Conservation (phyloP, 2,113 vertebrate species). For the Glareola pratincola region DNA sequence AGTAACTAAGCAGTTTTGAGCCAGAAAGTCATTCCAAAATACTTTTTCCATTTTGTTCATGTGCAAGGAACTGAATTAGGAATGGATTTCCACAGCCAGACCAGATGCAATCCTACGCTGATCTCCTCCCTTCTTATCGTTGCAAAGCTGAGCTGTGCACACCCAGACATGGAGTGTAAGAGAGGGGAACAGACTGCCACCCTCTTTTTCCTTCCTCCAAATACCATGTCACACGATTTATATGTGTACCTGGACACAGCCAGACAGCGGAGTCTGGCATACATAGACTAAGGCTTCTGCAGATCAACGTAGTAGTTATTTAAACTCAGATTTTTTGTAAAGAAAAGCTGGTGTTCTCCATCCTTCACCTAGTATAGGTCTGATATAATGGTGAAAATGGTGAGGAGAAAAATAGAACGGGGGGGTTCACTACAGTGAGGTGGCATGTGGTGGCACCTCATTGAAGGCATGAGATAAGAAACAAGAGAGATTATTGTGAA, state of each 20-base stretch:
- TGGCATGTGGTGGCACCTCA: neutral
- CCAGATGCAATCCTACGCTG: neutral
- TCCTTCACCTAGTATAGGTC: neutral
- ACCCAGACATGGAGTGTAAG: neutral
- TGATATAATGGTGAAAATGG: neutral
- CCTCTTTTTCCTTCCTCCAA: neutral
- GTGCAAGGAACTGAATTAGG: neutral
- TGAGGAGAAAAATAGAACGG: neutral
- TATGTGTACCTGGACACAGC: neutral
- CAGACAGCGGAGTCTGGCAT: neutral
- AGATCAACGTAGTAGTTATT: neutral
- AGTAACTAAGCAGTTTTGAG: neutral
- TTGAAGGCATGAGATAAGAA: constrained; percentile 56
- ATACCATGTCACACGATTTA: neutral
- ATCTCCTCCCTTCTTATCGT: neutral
- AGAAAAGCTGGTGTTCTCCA: neutral
- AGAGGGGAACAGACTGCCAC: neutral
- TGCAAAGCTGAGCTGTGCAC: neutral
- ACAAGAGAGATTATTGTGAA: constrained; percentile 54
- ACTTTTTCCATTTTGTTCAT: neutral
- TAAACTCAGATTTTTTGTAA: neutral
- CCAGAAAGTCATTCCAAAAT: neutral
- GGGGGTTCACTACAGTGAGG: neutral
- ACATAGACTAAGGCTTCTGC: neutral
- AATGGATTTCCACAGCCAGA: neutral